Evolutionary conservation across 2,113 vertebrate species (phyloP).

Genomic region (Sitta europaea): DNA sequence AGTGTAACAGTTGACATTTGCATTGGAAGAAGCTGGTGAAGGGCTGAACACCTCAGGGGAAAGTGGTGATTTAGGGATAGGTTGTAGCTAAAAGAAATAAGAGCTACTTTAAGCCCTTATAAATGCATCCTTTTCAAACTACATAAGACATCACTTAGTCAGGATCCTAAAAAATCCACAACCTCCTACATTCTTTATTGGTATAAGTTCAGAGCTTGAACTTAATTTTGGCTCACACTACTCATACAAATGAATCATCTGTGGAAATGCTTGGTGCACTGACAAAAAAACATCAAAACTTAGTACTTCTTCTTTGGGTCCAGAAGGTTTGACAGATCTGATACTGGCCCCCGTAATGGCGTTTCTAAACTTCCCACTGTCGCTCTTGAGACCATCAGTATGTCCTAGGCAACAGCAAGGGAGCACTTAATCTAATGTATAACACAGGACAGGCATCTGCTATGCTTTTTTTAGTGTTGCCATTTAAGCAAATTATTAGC

Average conservation of each 20-base stretch:
- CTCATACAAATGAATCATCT: slow-evolving; percentile 57
- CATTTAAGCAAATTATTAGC: background rate
- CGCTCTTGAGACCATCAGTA: background rate
- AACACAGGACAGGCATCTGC: background rate
- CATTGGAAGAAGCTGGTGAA: background rate
- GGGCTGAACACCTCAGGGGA: background rate
- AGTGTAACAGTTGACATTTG: background rate
- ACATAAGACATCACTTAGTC: slow-evolving; percentile 6
- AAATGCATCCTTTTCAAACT: slow-evolving; percentile 21
- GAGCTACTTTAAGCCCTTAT: background rate
- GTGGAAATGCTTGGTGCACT: background rate
- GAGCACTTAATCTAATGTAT: background rate
- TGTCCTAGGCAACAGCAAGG: background rate
- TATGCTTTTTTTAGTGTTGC: background rate
- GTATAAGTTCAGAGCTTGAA: slow-evolving; percentile 29
- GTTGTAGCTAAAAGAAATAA: background rate
- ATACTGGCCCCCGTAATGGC: accelerated
- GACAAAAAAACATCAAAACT: background rate
- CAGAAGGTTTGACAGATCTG: background rate
- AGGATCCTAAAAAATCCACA: slow-evolving; percentile 45
- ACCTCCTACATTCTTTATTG: slow-evolving; percentile 49
- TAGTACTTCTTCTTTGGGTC: background rate
- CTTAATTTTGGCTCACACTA: slow-evolving; percentile 47
- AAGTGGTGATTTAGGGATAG: background rate
- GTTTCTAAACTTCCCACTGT: background rate